Percentiles rank a stretch among this genome's conserved stretches.
These are phyloP conservation scores for Amblyjoppa fuscipennis DNA, from an alignment of 2,888 invertebrate species.

Conservation along the genomic window DNA sequence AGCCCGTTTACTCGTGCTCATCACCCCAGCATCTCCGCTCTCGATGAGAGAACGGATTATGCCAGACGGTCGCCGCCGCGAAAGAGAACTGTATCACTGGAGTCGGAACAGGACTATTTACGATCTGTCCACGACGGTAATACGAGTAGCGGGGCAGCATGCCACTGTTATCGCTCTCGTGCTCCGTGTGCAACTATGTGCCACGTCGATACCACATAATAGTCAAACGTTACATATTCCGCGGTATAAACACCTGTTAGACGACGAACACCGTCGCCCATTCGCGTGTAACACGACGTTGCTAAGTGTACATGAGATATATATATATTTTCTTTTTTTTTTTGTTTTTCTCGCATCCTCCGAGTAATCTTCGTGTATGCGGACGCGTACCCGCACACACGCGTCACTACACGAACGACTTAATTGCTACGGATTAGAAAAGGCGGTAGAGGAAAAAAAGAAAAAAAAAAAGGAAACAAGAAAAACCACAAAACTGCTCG, in stretches of 20 bases:
- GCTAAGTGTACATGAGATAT: not conserved
- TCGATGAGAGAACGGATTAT: not conserved
- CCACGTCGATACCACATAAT: constrained; percentile 13
- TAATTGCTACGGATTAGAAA: constrained; percentile 60
- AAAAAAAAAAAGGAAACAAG: not conserved
- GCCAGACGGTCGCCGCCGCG: constrained; percentile 31
- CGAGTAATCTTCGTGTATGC: not conserved
- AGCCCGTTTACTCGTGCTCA: constrained; percentile 16
- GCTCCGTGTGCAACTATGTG: not conserved
- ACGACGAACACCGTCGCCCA: constrained; percentile 2
- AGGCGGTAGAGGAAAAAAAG: constrained; percentile 24
- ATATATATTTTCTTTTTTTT: not conserved
- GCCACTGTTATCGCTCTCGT: constrained; percentile 7
- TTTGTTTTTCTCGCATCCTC: not conserved
- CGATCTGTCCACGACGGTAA: constrained; percentile 42
- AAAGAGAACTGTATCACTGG: constrained; percentile 18
- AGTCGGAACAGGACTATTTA: constrained; percentile 36
- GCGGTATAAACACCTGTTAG: constrained; percentile 49
- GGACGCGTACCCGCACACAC: not conserved
- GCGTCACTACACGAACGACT: constrained; percentile 29
- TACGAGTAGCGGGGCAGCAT: constrained; percentile 48
- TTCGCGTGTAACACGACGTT: constrained; percentile 11
- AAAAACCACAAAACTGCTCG: constrained; percentile 2
- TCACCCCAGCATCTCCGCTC: not conserved
- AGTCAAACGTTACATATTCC: constrained; percentile 18